Base-by-base conservation (phyloP, 1,140 invertebrate genomes). In the Papilio glaucus region DNA sequence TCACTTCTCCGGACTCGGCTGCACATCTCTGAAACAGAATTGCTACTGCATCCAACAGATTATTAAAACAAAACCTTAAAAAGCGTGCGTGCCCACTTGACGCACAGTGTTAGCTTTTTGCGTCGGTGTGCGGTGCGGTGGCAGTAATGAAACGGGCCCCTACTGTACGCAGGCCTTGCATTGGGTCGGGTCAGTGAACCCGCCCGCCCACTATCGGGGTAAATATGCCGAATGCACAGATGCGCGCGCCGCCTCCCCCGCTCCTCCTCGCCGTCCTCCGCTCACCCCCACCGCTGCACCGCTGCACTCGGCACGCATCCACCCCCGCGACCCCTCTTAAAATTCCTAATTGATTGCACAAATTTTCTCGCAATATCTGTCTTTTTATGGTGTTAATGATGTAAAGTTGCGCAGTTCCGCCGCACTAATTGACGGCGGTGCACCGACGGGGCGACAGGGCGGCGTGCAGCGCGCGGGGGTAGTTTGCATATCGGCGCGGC, bases 221-320 rank as follows among this genome's bases (percentile, higher is more conserved):
- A 92, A 92, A 92, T 92, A 92, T 92, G 88, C 90, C 89, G 89
- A 91, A 91, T 92, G 90, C 90, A 92, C 90, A 91, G 89, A 92
- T 92, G 90, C 90, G 90, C 90, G 90, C 90, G 90, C 90, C 85
- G 87, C 77, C 76, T 77, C 79, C 81, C n/a, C 75, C 80, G 74
- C 75, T 68, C 60, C 79, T 45, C 73, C 65, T 68, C 75, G 72
- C 76, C 76, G 53, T 67, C 79, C 65, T 76, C 75, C 78, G 68
- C 61, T 75, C 62, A 65, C 74, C 75, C 80, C 79, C 81, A 71
- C 78, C 84, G 76, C n/a, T n/a, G 74, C 83, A 81, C 77, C 85
- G 86, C 82, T 90, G 90, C 90, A 92, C 88, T 90, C 84, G 77
- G 85, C 89, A 90, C 90, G 88, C 90, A 90, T 87, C 82, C 86